These are phyloP conservation scores for Melitaea cinxia DNA, from an alignment of 1,140 invertebrate genomes.

Conservation along the genomic window DNA sequence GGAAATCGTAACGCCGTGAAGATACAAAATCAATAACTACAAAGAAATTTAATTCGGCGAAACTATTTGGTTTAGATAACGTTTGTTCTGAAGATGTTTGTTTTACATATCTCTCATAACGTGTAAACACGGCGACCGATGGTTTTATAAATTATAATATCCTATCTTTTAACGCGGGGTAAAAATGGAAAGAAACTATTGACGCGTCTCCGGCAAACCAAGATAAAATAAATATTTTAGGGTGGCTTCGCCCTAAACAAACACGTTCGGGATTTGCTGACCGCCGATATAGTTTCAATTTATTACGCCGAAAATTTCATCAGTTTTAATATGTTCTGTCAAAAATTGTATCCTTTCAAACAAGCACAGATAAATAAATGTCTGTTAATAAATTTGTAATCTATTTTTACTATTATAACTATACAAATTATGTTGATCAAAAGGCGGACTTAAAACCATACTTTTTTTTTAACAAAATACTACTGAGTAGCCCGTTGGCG, in stretches of 20 bases:
- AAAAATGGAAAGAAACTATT: conserved; percentile 77
- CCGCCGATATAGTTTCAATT: conserved; percentile 80
- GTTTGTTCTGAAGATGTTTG: conserved; percentile 62
- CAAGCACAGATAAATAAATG: not conserved
- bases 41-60: conserved; percentile 66
- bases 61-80: conserved; percentile 73
- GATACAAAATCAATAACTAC: conserved; percentile 66
- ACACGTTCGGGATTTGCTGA: conserved; percentile 77
- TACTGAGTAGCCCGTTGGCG: too few species aligned
- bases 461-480: too few species aligned
- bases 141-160: conserved; percentile 71
- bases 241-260: conserved; percentile 79
- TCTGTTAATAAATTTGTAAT: too few species aligned
- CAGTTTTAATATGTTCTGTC: conserved; percentile 39
- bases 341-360: conserved; percentile 10
- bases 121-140: conserved; percentile 60
- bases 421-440: too few species aligned
- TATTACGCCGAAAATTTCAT: conserved; percentile 76
- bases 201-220: conserved; percentile 78
- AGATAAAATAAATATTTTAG: conserved; percentile 81
- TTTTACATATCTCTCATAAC: conserved; percentile 67
- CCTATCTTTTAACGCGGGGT: conserved; percentile 67
- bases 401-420: too few species aligned
- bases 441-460: too few species aligned
- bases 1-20: conserved; percentile 42